Evolutionary conservation across 2,113 vertebrate genomes (phyloP), one percentile per base, ranked within the genome.

Genomic region (Ophiodon elongatus): DNA sequence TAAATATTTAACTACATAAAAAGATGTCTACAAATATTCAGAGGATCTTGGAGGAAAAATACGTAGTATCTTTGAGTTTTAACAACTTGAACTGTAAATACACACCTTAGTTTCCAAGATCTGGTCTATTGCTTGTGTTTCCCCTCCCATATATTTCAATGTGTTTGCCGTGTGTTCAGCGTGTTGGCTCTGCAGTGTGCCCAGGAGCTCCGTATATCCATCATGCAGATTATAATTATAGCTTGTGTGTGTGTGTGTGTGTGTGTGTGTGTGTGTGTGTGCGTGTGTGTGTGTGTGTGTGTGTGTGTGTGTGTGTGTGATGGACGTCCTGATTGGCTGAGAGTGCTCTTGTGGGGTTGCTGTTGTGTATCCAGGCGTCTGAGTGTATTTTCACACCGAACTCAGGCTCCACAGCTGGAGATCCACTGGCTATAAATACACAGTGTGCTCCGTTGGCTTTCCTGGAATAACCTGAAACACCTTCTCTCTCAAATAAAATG

Each of bases 391-490:
- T 87, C 84, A 75, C 54, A 77, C 66, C 64, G 13, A 62, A 76
- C 76, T 66, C 37, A n/a, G 72, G 47, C 50, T 67, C 73, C 81
- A 63, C 43, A 71, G 57, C 70, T 81, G 71, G 70, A 91, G 78
- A 89, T 64, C 66, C 77, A 81, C 65, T 33, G 37, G 23, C 80
- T 93, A 93, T 88, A 94, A 93, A 90, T 89, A 91, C 62, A 72
- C 7, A 8, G 39, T n/a, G 31, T 62, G 73, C 85, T 87, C 69
- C 50, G 73, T 68, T 74, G 73, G 63, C 79, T 72, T 87, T 88
- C 86, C 90, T 83, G 86, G 90, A 93, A 92, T 73, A 87, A 85
- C 81, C 64, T 73, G 37, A 88, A 82, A 80, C 90, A 89, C 92
- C 88, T 89, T 15, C 25, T 59, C 56, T 59, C 25, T 29, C 7